Conservation (phyloP, 1,140 invertebrate species). For the Caenorhabditis remanei region DNA sequence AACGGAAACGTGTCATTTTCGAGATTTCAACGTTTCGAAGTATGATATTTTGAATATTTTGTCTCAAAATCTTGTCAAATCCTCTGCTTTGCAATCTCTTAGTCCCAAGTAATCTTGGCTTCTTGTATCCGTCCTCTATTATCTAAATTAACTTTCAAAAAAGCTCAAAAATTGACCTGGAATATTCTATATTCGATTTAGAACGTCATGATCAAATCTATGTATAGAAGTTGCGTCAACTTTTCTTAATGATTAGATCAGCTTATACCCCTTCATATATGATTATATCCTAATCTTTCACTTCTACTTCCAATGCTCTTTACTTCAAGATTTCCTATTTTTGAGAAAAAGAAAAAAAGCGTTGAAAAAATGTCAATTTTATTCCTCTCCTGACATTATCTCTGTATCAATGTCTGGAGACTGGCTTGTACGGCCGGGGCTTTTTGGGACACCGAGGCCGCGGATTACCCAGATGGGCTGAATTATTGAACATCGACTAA, state of each 20-base stretch:
- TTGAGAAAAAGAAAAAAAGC: no score
- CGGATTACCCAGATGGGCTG: no score
- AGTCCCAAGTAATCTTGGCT: background rate
- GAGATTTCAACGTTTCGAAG: background rate
- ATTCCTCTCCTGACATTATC: slow-evolving; percentile 8
- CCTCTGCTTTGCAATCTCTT: no score
- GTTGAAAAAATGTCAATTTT: background rate
- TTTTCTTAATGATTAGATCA: no score
- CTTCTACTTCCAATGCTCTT: background rate
- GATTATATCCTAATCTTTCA: background rate
- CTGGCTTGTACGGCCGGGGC: no score
- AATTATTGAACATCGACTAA: no score
- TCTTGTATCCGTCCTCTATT: background rate
- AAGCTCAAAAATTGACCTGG: background rate
- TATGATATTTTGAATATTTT: no score
- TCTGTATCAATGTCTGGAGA: no score
- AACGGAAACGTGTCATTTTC: slow-evolving; percentile 2
- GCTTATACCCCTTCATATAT: no score
- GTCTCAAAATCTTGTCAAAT: no score
- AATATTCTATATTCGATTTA: background rate
- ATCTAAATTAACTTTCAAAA: background rate
- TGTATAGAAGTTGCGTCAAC: background rate
- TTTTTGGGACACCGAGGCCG: no score
- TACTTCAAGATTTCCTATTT: no score
- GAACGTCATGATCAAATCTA: background rate